phyloP scores from a whole-genome alignment of 2,797 vertebrate genomes.

The Neostethus bicornis region DNA sequence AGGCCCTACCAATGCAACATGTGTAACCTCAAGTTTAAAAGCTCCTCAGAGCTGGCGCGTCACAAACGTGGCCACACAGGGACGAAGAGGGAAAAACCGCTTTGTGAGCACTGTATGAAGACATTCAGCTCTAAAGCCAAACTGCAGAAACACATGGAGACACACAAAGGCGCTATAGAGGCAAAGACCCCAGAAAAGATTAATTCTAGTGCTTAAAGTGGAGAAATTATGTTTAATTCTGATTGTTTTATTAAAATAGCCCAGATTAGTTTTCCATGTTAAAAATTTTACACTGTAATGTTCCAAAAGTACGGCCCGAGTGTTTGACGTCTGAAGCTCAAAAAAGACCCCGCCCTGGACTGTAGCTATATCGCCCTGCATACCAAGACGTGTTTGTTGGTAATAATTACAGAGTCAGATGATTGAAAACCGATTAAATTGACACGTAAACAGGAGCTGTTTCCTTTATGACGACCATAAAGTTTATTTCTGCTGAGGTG shows the following conservation, averaged over 20 bases:
- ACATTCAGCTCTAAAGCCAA: constrained; percentile 65
- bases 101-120: constrained; percentile 66
- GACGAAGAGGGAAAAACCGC: constrained; percentile 37
- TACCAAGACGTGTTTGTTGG: background rate
- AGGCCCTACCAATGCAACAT: constrained; percentile 70
- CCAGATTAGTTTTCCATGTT: background rate
- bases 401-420: background rate
- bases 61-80: constrained; percentile 74
- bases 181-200: constrained; percentile 4
- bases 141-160: constrained; percentile 72
- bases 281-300: background rate
- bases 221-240: background rate
- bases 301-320: no score
- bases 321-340: constrained; percentile 3
- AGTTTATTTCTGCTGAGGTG: background rate
- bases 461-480: constrained; percentile 3
- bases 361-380: background rate
- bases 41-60: constrained; percentile 78
- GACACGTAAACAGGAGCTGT: background rate
- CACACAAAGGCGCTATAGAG: constrained; percentile 46
- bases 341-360: background rate
- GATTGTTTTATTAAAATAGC: background rate
- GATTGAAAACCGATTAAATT: background rate
- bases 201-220: background rate
- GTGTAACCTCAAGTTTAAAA: constrained; percentile 79